phyloP scores from a whole-genome alignment of 2,113 vertebrate species.

The Sitta europaea region DNA sequence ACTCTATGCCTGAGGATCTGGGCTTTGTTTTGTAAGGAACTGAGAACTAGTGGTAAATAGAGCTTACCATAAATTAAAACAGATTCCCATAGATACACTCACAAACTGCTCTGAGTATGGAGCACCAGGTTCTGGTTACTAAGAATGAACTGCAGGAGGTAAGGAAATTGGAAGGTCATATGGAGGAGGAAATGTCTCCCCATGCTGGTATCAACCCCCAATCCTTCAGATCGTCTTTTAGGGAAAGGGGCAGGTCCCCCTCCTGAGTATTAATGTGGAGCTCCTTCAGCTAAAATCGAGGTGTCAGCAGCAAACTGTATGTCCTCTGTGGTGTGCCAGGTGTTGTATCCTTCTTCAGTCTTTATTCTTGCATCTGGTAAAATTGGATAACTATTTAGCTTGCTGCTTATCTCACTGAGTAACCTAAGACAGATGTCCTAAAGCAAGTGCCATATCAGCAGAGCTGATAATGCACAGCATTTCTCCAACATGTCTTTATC shows the following conservation, averaged over 20 bases:
- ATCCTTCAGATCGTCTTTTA: background rate
- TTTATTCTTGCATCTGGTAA: background rate
- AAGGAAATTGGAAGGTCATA: background rate
- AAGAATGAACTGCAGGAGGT: background rate
- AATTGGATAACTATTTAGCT: background rate
- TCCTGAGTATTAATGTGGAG: background rate
- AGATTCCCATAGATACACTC: accelerated
- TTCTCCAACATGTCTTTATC: background rate
- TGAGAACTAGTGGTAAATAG: background rate
- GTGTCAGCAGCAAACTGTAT: background rate
- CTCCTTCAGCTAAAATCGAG: background rate
- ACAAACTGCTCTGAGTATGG: background rate
- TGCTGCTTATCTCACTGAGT: background rate
- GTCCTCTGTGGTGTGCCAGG: background rate
- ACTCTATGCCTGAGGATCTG: background rate
- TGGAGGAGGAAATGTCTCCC: background rate
- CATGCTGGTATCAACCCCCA: background rate
- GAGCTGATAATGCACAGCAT: background rate
- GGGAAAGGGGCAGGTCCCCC: background rate
- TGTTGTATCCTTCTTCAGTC: background rate
- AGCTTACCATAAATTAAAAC: background rate
- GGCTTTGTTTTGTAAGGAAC: background rate
- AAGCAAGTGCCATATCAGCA: background rate
- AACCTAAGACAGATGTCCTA: background rate
- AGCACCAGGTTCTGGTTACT: background rate